phyloP scores from a whole-genome alignment of 1,140 invertebrate species.

The Cotesia vestalis region DNA sequence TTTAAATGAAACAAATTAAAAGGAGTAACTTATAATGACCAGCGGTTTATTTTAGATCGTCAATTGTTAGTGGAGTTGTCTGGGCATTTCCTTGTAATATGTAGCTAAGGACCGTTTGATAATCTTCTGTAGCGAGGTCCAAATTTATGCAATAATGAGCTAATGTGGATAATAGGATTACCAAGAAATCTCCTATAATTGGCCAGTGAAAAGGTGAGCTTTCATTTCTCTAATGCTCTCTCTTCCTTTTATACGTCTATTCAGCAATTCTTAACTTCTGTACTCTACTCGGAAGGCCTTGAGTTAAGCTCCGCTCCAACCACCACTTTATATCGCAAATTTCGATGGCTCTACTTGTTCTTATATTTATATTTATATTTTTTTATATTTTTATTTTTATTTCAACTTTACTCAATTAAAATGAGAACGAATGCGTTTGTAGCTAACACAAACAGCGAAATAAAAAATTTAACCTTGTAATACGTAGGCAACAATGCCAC shows the following conservation, averaged over 20 bases:
- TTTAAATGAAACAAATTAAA: constrained; percentile 41
- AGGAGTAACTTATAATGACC: no score
- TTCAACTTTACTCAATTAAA: no score
- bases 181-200: constrained; percentile 45
- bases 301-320: constrained; percentile 25
- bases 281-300: constrained; percentile 32
- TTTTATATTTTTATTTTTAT: no score
- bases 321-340: no score
- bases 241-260: constrained; percentile 14
- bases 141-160: constrained; percentile 47
- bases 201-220: constrained; percentile 46
- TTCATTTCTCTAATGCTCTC: constrained; percentile 41
- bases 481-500: no score
- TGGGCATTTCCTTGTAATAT: no score
- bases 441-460: not conserved
- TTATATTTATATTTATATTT: no score
- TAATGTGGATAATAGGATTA: constrained; percentile 49
- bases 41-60: no score
- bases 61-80: no score
- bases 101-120: constrained; percentile 27
- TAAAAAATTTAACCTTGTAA: not conserved
- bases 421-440: no score
- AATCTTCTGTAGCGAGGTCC: constrained; percentile 32
- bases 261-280: constrained; percentile 33
- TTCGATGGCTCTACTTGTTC: no score